Base-by-base conservation (phyloP, 2,797 vertebrate species). In the Pseudotriccus pelzelni region DNA sequence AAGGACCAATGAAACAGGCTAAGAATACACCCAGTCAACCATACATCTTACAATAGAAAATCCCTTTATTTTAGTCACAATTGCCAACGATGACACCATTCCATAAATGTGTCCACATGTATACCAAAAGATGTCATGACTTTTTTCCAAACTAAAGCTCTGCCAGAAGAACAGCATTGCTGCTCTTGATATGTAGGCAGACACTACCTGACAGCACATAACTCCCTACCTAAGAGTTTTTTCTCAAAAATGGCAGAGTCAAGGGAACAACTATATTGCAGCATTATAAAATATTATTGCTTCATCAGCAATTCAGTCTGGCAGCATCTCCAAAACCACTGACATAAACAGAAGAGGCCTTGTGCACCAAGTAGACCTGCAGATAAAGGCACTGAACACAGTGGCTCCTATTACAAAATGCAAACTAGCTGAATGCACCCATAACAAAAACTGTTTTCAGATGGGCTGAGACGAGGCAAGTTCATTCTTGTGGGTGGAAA, bases 161-260 rank as follows among this genome's bases (percentile, higher is more conserved):
- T 56, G 56, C 32, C 18, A 36, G 11, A 67, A 79, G 10, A 77
- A 28, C 10, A 69, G 15, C 44, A 69, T 1, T 24, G 7, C 27
- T 89, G 44, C 36, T 55, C 82, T 68, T 32, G 34, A 36, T 23
- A 75, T 0, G 0, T 3, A 53, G 28, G 36, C n/a, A 91, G 41
- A 55, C 2, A 5, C 24, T 25, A 58, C 6, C 2, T 62, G n/a
- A 66, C 46, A 82, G 37, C n/a, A 63, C 2, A 0, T 9, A 83
- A 59, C 32, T 62, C 66, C 70, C 34, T 69, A 43, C 34, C 34
- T 14, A 23, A 27, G 39, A 34, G 43, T 62, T 90, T 70, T 60
- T 85, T 90, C 74, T 88, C 69, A 78, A 53, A 93, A 96, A 68
- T 4, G 23, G 32, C 6, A 12, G 32, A 87, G 56, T 63, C 68